A percentile compares a stretch with the other conserved stretches of the same genome.
phyloP scores from a whole-genome alignment of 2,888 invertebrate genomes.

The Eristalis pertinax region DNA sequence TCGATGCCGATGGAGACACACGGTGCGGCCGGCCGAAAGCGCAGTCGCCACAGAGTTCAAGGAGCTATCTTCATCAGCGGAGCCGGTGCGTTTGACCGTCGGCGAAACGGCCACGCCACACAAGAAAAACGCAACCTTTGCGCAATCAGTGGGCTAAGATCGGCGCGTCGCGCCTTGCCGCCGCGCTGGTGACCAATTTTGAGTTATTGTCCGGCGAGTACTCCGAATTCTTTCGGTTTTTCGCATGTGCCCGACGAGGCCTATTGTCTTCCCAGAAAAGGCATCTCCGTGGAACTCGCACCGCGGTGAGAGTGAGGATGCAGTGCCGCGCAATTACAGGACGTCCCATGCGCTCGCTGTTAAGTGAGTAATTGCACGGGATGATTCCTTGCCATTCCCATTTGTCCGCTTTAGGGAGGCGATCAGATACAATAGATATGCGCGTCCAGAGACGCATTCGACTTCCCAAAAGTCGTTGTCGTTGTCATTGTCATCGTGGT shows the following conservation, averaged over 20 bases:
- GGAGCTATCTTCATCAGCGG: conserved; percentile 62
- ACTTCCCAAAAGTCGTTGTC: conserved; percentile 37
- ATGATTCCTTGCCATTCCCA: conserved; percentile 30
- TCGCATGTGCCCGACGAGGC: conserved; percentile 14
- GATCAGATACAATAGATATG: conserved; percentile 61
- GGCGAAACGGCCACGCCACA: conserved; percentile 32
- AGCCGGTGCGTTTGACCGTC: conserved; percentile 65
- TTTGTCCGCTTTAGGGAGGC: conserved; percentile 20
- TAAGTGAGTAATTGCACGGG: conserved; percentile 66
- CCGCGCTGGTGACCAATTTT: conserved; percentile 57
- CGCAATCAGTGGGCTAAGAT: conserved; percentile 49
- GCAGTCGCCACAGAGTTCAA: conserved; percentile 34
- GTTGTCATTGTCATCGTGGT: conserved; percentile 31
- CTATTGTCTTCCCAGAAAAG: conserved; percentile 68
- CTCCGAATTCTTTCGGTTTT: conserved; percentile 50
- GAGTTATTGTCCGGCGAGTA: conserved; percentile 64
- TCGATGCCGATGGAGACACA: conserved; percentile 32
- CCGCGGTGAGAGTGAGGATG: neutral
- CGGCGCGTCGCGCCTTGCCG: conserved; percentile 15
- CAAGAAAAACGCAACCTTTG: neutral
- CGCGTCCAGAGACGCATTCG: conserved; percentile 20
- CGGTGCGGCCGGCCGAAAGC: neutral
- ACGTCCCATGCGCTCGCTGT: conserved; percentile 45
- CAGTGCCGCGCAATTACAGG: conserved; percentile 53
- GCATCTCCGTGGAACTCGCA: conserved; percentile 9